Conservation (phyloP, 1,140 invertebrate genomes). For the Eufriesea mexicana region DNA sequence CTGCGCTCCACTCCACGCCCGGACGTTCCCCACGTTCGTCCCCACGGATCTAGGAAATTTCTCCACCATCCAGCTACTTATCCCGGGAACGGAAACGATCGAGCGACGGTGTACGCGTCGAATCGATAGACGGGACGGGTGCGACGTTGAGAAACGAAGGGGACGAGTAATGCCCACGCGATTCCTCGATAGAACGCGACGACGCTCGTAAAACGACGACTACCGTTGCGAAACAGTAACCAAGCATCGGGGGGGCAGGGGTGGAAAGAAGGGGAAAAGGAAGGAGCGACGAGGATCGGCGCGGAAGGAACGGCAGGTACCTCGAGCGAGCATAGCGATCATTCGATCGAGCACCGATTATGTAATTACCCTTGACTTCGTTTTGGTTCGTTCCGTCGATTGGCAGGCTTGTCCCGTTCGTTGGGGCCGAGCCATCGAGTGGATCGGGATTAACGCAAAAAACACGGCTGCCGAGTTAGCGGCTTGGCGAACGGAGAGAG, state of each 20-base stretch:
- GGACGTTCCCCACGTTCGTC: no score
- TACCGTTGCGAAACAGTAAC: constrained; percentile 1
- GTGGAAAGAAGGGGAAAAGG: no score
- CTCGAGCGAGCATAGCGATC: neutral
- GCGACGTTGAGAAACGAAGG: neutral
- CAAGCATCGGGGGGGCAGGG: neutral
- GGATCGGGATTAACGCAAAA: neutral
- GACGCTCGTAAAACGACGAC: neutral
- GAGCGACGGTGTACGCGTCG: neutral
- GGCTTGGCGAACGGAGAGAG: neutral
- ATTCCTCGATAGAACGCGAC: neutral
- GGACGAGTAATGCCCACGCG: neutral
- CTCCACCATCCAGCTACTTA: no score
- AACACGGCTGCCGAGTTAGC: constrained; percentile 1
- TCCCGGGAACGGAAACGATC: neutral
- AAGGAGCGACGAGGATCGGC: neutral
- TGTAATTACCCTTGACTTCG: constrained; percentile 29
- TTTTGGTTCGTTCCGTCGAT: neutral
- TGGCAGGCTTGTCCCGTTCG: neutral
- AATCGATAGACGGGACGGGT: neutral
- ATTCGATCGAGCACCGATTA: neutral
- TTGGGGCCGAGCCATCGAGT: neutral
- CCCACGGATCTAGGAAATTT: no score
- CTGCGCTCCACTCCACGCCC: no score
- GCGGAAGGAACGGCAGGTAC: neutral